Conservation (phyloP, 1,140 invertebrate genomes). For the Drosophila oshimai region DNA sequence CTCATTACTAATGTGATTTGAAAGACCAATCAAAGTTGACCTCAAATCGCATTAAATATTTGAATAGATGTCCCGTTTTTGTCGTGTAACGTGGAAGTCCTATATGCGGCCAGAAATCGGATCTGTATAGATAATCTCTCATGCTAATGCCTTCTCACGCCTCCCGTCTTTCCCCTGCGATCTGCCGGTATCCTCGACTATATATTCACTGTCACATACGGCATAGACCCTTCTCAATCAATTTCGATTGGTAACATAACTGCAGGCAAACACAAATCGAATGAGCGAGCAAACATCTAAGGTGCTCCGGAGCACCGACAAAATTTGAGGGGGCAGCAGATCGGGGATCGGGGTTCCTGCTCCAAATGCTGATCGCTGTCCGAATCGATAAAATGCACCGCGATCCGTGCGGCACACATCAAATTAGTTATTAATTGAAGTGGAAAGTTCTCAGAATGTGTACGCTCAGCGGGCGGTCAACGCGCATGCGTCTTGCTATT, state of each 20-base stretch:
- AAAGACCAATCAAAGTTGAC: conserved; percentile 22
- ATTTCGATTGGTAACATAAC: conserved; percentile 54
- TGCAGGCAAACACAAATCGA: conserved; percentile 49
- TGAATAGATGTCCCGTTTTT: conserved; percentile 13
- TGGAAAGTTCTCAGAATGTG: conserved; percentile 80
- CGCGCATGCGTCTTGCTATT: conserved; percentile 63
- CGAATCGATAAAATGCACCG: conserved; percentile 77
- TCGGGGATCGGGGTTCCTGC: conserved; percentile 28
- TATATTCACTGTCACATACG: conserved; percentile 57
- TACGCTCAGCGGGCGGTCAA: conserved; percentile 74
- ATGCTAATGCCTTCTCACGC: conserved; percentile 49
- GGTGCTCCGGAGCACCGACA: conserved; percentile 56
- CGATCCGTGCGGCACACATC: conserved; percentile 77
- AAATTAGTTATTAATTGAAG: conserved; percentile 81
- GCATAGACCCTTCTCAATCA: conserved; percentile 73
- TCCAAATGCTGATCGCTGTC: conserved; percentile 74
- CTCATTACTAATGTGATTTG: conserved; percentile 14
- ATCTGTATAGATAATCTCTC: conserved; percentile 31
- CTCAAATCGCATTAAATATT: conserved; percentile 31
- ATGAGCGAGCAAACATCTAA: conserved; percentile 61
- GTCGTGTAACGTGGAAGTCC: conserved; percentile 33
- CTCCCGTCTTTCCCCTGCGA: conserved; percentile 23
- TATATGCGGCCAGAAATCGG: conserved; percentile 22
- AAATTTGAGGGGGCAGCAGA: not conserved
- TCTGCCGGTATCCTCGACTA: conserved; percentile 15